Evolutionary conservation across 1,140 invertebrate species (phyloP).

Genomic region (Drosophila santomea): DNA sequence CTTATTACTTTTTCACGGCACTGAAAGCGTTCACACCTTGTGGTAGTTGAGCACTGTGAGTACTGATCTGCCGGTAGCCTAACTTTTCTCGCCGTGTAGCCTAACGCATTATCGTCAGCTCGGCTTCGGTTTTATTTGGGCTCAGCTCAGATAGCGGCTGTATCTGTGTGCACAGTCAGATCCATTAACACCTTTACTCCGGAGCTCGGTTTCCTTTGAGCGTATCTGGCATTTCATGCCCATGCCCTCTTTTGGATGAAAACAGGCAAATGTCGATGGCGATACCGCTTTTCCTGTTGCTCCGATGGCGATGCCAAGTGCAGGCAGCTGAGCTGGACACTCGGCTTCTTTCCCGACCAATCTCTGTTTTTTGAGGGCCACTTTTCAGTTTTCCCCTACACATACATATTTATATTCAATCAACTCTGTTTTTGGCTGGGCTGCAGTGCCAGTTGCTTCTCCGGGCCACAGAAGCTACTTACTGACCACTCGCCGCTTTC

Average conservation of each 20-base stretch:
- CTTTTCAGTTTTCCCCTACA: background rate
- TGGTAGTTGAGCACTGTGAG: too few species aligned
- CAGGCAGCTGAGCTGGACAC: background rate
- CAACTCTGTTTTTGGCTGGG: too few species aligned
- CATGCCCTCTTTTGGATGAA: slow-evolving; percentile 28
- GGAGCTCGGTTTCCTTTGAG: slow-evolving; percentile 40
- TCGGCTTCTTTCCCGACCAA: background rate
- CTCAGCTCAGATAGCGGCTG: background rate
- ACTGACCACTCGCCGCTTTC: slow-evolving; percentile 11
- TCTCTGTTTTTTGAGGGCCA: background rate
- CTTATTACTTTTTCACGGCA: too few species aligned
- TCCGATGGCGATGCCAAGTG: slow-evolving; percentile 18
- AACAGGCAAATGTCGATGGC: slow-evolving; percentile 31
- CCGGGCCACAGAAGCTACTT: background rate
- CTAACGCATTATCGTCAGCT: slow-evolving; percentile 1
- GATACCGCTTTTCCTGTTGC: slow-evolving; percentile 6
- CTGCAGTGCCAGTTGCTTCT: background rate
- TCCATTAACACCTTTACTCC: slow-evolving; percentile 45
- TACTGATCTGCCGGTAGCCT: too few species aligned
- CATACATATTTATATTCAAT: background rate
- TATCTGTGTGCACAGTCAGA: slow-evolving; percentile 5
- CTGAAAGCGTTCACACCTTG: too few species aligned
- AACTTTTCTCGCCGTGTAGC: background rate
- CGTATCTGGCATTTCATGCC: slow-evolving; percentile 45
- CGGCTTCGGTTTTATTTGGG: slow-evolving; percentile 2